A percentile compares a stretch with the other conserved stretches of the same genome.
These are phyloP conservation scores for Corythornis vintsioides DNA, from an alignment of 2,113 vertebrate species.

Conservation along the genomic window DNA sequence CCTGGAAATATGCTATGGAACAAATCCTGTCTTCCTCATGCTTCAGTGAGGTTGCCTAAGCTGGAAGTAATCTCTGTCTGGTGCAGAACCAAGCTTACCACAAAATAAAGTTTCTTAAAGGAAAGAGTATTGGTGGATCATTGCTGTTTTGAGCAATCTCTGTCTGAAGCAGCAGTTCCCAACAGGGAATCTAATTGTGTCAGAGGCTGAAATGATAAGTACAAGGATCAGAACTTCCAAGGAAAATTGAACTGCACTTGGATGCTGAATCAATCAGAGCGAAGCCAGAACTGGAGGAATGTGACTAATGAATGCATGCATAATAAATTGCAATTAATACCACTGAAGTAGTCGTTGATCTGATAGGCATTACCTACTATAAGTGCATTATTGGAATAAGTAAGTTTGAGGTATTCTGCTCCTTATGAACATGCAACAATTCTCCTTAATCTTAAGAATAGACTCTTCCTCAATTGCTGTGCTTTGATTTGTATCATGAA, in stretches of 20 bases:
- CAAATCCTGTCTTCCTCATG: background rate
- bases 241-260: background rate
- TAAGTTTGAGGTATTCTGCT: background rate
- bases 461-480: accelerated
- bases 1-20: background rate
- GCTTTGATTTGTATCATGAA: background rate
- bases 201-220: background rate
- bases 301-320: conserved; percentile 12
- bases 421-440: background rate
- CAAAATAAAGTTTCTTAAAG: background rate
- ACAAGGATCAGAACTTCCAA: conserved; percentile 11
- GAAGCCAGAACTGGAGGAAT: conserved; percentile 11
- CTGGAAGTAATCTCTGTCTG: background rate
- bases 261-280: conserved; percentile 33
- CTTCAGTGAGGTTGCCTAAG: background rate
- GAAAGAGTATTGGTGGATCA: background rate
- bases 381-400: background rate
- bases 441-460: background rate
- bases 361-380: background rate
- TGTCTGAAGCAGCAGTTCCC: conserved; percentile 5
- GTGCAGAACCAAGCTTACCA: background rate
- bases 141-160: background rate
- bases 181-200: conserved; percentile 22
- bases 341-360: background rate
- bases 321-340: conserved; percentile 41